Evolutionary conservation across 1,140 invertebrate species (phyloP), one percentile per base, ranked within the genome.

Genomic region (Drosophila miranda): DNA sequence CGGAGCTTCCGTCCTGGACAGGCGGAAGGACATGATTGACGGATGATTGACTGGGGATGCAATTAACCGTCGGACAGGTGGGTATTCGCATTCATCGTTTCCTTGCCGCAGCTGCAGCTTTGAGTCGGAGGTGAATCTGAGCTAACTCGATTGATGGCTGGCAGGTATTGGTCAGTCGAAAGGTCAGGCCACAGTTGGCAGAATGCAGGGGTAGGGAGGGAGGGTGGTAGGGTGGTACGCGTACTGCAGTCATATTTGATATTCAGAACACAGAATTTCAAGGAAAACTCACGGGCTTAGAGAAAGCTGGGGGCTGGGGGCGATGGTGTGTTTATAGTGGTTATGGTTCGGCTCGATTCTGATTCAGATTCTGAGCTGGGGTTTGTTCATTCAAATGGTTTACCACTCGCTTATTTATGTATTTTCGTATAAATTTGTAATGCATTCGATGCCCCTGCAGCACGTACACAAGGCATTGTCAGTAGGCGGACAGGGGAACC

Each of bases 401-500:
- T 58, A 19, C 41, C 51, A 63, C 50, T 26, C 30, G 30, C 50
- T 79, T 73, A 59, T 56, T 69, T 56, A 84, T 76, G 76, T 48
- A 73, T 76, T 59, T 75, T 53, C 63, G 51, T 59, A 76, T 81
- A 60, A 73, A 81, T 81, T 77, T 50, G 52, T 55, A 61, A 78
- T 82, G 74, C 68, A 77, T 60, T 75, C 56, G 50, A 49, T 48
- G 41, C 8, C 53, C 30, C 58, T 52, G 73, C 68, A 76, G 72
- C 78, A 71, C 57, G 67, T 59, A 59, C 54, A 41, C 71, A 28
- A 44, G 26, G 34, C 5, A 5, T 38, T 38, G 34, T 13, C 11
- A 38, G 34, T 11, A 13, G 4, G 28, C 38, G 34, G 26, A 55
- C 43, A 46, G 14, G 28, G 13, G 38, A 11, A 45, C 21, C 44